Conservation (phyloP, 2,113 vertebrate genomes). For the Cheirogaleus medius region DNA sequence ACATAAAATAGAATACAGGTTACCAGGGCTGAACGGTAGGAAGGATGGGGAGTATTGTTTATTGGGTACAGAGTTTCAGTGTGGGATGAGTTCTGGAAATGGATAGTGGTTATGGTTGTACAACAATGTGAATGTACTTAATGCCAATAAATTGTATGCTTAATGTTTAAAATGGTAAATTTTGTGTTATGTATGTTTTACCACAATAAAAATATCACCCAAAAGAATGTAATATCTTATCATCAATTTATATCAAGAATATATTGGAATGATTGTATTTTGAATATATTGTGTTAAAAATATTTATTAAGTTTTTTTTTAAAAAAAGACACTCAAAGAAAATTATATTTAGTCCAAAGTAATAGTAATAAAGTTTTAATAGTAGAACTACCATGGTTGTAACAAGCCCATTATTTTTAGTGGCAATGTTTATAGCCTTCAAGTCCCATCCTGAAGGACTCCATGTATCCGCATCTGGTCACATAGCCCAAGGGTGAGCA, state of each 20-base stretch:
- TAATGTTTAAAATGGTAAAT: neutral
- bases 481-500: neutral
- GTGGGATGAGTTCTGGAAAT: neutral
- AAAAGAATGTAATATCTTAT: neutral
- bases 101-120: neutral
- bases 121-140: neutral
- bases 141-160: neutral
- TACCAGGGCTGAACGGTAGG: neutral
- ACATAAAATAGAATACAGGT: neutral
- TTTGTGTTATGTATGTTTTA: neutral
- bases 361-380: neutral
- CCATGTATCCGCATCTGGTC: neutral
- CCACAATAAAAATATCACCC: constrained; percentile 14
- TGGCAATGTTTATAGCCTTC: neutral
- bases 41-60: neutral
- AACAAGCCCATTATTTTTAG: neutral
- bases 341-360: neutral
- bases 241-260: neutral
- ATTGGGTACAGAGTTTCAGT: neutral
- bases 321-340: neutral
- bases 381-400: neutral
- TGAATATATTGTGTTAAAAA: neutral
- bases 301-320: neutral
- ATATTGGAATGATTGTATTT: neutral
- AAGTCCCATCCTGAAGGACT: neutral